These are phyloP conservation scores for Andrena minutula DNA, from an alignment of 2,888 invertebrate species.

Conservation along the genomic window DNA sequence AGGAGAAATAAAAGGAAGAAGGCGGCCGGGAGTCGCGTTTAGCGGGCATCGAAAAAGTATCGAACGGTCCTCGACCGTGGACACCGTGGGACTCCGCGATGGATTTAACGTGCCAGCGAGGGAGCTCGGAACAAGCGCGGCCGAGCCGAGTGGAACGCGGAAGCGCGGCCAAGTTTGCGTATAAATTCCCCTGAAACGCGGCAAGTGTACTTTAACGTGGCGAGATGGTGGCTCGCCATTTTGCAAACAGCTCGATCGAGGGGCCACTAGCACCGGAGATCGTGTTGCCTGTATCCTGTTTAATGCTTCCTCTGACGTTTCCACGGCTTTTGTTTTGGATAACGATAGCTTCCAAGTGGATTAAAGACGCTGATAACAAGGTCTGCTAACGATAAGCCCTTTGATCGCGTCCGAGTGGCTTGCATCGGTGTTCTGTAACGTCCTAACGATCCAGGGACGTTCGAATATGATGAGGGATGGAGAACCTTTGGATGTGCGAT, in stretches of 20 bases:
- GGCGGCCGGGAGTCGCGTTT: not conserved
- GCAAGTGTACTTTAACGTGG: constrained; percentile 51
- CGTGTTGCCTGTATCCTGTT: constrained; percentile 47
- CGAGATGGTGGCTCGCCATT: constrained; percentile 43
- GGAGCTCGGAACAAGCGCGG: constrained; percentile 58
- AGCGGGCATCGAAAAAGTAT: constrained; percentile 3
- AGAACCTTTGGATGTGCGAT: not conserved
- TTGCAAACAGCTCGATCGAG: constrained; percentile 63
- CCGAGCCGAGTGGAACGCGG: constrained; percentile 42
- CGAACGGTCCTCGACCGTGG: constrained; percentile 3
- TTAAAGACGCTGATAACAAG: constrained; percentile 40
- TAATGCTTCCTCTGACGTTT: constrained; percentile 25
- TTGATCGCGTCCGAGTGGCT: constrained; percentile 18
- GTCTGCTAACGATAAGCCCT: constrained; percentile 31
- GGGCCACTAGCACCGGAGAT: constrained; percentile 34
- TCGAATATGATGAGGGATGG: not conserved
- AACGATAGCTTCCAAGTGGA: constrained; percentile 2
- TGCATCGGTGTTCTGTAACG: not conserved
- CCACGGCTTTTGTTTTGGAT: constrained; percentile 20
- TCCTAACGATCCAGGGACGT: not conserved
- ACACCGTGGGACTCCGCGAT: constrained; percentile 46
- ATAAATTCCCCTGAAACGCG: constrained; percentile 66
- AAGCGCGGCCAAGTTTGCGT: constrained; percentile 68
- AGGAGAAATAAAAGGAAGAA: not conserved
- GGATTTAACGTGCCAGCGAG: constrained; percentile 62